Conservation (phyloP, 2,888 invertebrate species). For the Drosophila gaucha region DNA sequence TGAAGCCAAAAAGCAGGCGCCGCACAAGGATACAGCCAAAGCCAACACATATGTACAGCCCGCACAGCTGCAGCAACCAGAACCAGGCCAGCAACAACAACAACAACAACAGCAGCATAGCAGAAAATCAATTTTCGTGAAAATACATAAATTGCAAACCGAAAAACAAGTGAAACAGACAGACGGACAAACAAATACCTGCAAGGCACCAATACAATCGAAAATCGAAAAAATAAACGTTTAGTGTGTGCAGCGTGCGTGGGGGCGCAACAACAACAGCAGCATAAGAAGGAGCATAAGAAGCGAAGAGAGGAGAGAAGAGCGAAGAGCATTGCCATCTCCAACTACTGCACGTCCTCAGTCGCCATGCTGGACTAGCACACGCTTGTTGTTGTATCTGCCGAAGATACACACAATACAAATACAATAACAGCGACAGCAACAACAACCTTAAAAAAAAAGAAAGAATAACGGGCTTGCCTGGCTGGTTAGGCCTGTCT, state of each 20-base stretch:
- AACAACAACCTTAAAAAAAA: slow-evolving; percentile 3
- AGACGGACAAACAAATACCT: slow-evolving; percentile 10
- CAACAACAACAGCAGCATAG: slow-evolving; percentile 34
- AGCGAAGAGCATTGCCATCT: slow-evolving; percentile 38
- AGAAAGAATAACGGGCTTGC: slow-evolving; percentile 36
- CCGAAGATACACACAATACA: slow-evolving; percentile 49
- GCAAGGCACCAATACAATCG: slow-evolving; percentile 8
- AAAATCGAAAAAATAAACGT: slow-evolving; percentile 12
- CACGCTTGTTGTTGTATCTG: slow-evolving; percentile 54
- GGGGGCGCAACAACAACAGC: slow-evolving; percentile 11
- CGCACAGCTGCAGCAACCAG: slow-evolving; percentile 32
- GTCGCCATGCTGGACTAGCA: slow-evolving; percentile 73
- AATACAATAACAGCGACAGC: slow-evolving; percentile 17
- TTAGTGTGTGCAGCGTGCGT: slow-evolving; percentile 7
- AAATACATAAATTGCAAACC: slow-evolving; percentile 61
- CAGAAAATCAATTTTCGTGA: slow-evolving; percentile 70
- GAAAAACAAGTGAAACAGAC: slow-evolving; percentile 45
- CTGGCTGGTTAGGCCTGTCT: slow-evolving; percentile 84
- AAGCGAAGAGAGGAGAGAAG: slow-evolving; percentile 12
- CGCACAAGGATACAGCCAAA: slow-evolving; percentile 44
- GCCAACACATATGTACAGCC: slow-evolving; percentile 24
- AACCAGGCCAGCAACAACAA: slow-evolving; percentile 58
- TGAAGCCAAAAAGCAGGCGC: slow-evolving; percentile 48
- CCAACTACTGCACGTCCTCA: slow-evolving; percentile 35
- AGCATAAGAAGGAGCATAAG: slow-evolving; percentile 16